Base-by-base conservation (phyloP, 2,888 invertebrate species). In the Caenorhabditis parvicauda region DNA sequence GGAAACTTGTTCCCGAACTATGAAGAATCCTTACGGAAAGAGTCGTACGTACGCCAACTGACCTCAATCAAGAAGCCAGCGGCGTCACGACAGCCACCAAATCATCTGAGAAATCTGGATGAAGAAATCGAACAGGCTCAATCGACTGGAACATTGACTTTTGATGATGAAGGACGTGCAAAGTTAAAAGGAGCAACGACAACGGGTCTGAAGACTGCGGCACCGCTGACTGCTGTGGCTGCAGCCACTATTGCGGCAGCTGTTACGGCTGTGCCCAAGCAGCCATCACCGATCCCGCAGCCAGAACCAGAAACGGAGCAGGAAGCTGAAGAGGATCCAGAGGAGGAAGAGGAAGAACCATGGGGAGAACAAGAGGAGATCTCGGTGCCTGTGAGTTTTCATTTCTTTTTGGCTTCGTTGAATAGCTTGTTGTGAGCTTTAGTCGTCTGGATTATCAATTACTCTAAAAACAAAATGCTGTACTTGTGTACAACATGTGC, bases 1-100 rank as follows among this genome's bases (percentile, higher is more conserved):
- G 92, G 92, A 82, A 98, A 98, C 84, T 86, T 98, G 57, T 99
- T 98, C 83, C 92, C 94, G 0, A 91, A 88, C 0, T 86, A 89
- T 64, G 84, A 85, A 61, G 89, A 91, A 12, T 62, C 72, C 2
- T 51, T 78, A 46, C 70, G 70, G 35, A 59, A 67, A 1, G 78
- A 81, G 39, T 52, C 72, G 19, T 72, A 67, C 48, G 49, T 63
- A 24, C 61, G 68, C 19, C 54, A 66, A 29, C 58, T 71, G 25
- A 43, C 64, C 24, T 45, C 63, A 28, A 37, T 67, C 17, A 60
- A 67, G 12, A 66, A 75, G 9, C 74, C 77, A 1, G 79, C 77
- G 7, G 47, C 60, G 2, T 69, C 59, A 24, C 45, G 55, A 22
- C 68, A 64, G 3, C 74, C 72, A 35, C 38, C 70, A 0, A 59